Evolutionary conservation across 2,797 vertebrate species (phyloP), one percentile per base, ranked within the genome.

Genomic region (Mallotus villosus): DNA sequence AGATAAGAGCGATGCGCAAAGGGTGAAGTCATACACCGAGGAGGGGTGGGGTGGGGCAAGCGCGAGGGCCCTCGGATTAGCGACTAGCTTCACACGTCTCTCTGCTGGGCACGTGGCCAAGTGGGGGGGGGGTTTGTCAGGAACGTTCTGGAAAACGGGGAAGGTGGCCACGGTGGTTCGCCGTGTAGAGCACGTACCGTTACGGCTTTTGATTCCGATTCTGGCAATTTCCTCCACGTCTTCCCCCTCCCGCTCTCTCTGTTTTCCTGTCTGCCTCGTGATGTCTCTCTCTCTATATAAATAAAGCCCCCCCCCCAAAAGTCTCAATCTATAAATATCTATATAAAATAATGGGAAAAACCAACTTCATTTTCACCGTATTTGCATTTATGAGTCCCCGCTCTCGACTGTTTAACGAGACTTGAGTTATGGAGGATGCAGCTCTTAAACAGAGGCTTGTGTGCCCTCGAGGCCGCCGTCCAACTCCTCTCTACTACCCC

Each of bases 1-100:
- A 74, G 75, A 74, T 76, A 74, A 81, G 60, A 51, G 11, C 68
- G 55, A 64, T 67, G 53, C 32, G 11, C n/a, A 59, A 59, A 14
- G 17, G 29, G 53, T 59, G 55, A 17, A 29, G 70, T 72, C 21
- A 73, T 63, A 2, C 27, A 51, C 59, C 34, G 21, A 61, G 55
- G 21, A 32, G 27, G 41, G 17, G n/a, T 22, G 22, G 37, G 25
- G 67, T n/a, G 63, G 34, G 22, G 24, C 12, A 41, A 55, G 60
- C 29, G 49, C 32, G 70, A 0, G 0, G 25, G 41, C 59, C 9
- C 29, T 71, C 14, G 22, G 5, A 41, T 14, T 5, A 7, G n/a
- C 21, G 11, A 11, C 32, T 64, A 19, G 34, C 11, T 46, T 34
- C 6, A 34, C 5, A 34, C 32, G 6, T 1, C 5, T 34, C 5